These are phyloP conservation scores for Dipus sagitta DNA, from an alignment of 2,797 vertebrate species.

Conservation along the genomic window DNA sequence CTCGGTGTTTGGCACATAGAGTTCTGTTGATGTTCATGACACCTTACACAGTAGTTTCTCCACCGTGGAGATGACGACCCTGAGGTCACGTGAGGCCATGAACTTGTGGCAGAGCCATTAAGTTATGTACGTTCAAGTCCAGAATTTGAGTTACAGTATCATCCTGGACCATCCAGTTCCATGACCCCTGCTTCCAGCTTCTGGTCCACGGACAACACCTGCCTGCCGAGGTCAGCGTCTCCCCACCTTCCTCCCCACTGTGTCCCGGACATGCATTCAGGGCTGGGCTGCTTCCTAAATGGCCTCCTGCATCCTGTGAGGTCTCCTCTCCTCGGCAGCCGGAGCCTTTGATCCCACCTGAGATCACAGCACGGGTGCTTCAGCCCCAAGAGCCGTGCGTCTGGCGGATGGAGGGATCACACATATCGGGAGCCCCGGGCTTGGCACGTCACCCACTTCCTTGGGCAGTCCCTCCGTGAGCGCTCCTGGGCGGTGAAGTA, in stretches of 20 bases:
- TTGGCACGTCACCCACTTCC: not conserved
- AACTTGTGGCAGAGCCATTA: not conserved
- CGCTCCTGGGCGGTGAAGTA: not conserved
- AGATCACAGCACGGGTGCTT: not conserved
- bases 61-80: not conserved
- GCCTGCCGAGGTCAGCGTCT: not conserved
- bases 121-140: not conserved
- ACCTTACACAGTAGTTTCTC: not conserved
- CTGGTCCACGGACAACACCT: not conserved
- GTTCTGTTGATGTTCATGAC: not conserved
- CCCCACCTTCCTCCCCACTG: not conserved
- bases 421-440: not conserved
- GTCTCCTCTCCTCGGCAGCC: not conserved
- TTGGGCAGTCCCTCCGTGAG: not conserved
- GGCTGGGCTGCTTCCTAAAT: constrained; percentile 51
- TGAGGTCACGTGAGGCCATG: not conserved
- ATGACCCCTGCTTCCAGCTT: not conserved
- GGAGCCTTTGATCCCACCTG: constrained; percentile 13
- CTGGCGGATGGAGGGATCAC: not conserved
- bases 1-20: not conserved
- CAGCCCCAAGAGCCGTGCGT: not conserved
- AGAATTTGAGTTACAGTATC: not conserved
- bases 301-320: constrained; percentile 9
- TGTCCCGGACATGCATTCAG: not conserved
- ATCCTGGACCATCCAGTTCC: not conserved